Evolutionary conservation across 2,888 invertebrate genomes (phyloP), one percentile per base, ranked within the genome.

Genomic region (Erebia aethiops): DNA sequence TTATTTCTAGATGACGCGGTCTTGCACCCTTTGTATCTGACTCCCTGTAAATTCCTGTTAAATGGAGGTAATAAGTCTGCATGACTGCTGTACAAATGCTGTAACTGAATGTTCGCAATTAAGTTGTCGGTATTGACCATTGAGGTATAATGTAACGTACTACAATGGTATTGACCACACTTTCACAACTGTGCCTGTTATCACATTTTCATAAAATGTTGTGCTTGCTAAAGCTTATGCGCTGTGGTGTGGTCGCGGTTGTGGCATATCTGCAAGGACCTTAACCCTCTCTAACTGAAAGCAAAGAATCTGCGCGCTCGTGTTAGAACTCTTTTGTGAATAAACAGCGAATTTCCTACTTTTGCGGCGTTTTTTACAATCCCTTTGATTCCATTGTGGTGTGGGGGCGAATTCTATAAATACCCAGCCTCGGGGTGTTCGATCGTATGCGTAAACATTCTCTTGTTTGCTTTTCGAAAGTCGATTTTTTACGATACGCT

Each of bases 381-480:
- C 67, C 71, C 71, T 74, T 74, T 74, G 69, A 71, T 68, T 70
- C 71, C 64, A 72, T 74, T 74, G 74, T 74, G 67, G 46, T 51
- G 51, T 9, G 62, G 62, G 61, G 18, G 43, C 43, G 54, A 62
- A 69, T 72, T 72, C 72, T 69, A 69, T 69, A 71, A 74, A 71
- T 74, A 74, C 60, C 61, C 57, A 9, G 56, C n/a, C 21, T 16
- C 10, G 60, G 46, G 43, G 8, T 18, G 16, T 58, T 67, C 21
- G 26, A 57, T 67, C 46, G 56, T 67, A 49, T 18, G n/a, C 51
- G 43, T 43, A 43, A 54, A 66, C 56, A 41, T 2, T 18, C n/a
- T 9, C 41, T 65, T 21, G 54, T 11, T 16, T n/a, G 5, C 1
- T 35, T 35, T 52, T 64, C n/a, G 7, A 35, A 35, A 11, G n/a